A percentile compares a stretch with the other conserved stretches of the same genome.
phyloP scores from a whole-genome alignment of 2,888 invertebrate species.

The Apamea monoglypha region DNA sequence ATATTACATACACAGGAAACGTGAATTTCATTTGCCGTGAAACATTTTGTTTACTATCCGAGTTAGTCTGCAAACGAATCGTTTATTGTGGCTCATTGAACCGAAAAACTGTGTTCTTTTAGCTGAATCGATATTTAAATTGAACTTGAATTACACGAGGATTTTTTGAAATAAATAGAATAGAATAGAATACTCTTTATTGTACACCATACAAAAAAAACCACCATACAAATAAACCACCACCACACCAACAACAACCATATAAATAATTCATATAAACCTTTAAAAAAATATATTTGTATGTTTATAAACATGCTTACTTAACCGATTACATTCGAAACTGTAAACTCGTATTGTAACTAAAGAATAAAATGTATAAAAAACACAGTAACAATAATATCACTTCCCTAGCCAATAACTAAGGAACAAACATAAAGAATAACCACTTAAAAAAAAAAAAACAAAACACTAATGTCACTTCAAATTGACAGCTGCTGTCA shows the following conservation, averaged over 20 bases:
- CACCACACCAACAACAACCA: too few species aligned
- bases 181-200: too few species aligned
- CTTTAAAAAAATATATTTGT: neutral
- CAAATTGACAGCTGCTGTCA: neutral
- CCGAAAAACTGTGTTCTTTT: constrained; percentile 34
- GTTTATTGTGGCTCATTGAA: constrained; percentile 50
- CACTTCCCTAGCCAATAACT: constrained; percentile 36
- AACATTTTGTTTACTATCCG: constrained; percentile 25
- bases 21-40: constrained; percentile 24
- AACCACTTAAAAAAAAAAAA: neutral
- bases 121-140: constrained; percentile 17
- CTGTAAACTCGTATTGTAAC: constrained; percentile 3
- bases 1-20: constrained; percentile 37
- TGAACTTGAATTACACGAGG: neutral
- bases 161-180: neutral
- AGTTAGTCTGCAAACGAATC: constrained; percentile 20
- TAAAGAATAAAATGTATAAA: constrained; percentile 6
- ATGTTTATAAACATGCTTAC: constrained; percentile 13
- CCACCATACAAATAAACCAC: too few species aligned
- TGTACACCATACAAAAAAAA: too few species aligned
- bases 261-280: neutral
- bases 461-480: constrained; percentile 16
- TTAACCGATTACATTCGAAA: constrained; percentile 28
- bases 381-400: constrained; percentile 40
- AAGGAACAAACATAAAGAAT: constrained; percentile 15